These are phyloP conservation scores for Bugula neritina DNA, from an alignment of 2,888 invertebrate genomes.

Conservation along the genomic window DNA sequence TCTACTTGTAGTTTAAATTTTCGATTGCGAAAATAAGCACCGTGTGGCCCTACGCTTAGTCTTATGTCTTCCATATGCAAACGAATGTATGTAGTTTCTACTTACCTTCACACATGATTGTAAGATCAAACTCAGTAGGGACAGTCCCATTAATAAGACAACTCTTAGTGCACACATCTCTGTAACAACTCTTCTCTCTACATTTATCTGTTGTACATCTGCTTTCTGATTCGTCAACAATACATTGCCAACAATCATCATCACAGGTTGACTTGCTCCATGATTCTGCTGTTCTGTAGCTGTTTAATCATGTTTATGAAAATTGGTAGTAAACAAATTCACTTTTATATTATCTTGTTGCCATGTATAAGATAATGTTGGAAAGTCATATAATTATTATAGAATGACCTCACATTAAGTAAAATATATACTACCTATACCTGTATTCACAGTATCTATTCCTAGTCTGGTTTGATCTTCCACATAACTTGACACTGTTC, in stretches of 20 bases:
- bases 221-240: conserved; percentile 4
- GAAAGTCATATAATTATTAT: no score
- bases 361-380: no score
- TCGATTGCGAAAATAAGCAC: no score
- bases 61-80: no score
- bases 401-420: background rate
- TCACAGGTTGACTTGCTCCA: conserved; percentile 18
- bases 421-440: background rate
- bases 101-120: conserved; percentile 16
- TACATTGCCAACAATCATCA: conserved; percentile 18
- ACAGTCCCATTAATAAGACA: background rate
- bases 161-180: background rate
- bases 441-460: conserved; percentile 20
- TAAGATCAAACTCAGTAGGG: conserved; percentile 1
- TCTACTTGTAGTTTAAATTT: no score
- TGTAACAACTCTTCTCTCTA: background rate
- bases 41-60: no score
- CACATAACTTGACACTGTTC: background rate
- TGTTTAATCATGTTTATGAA: no score
- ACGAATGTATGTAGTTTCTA: no score
- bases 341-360: no score
- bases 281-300: conserved; percentile 2
- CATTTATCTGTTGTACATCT: background rate
- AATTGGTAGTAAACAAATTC: no score
- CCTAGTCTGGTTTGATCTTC: conserved; percentile 14